Base-by-base conservation (phyloP, 2,888 invertebrate species). In the Pseudanteris insignis region DNA sequence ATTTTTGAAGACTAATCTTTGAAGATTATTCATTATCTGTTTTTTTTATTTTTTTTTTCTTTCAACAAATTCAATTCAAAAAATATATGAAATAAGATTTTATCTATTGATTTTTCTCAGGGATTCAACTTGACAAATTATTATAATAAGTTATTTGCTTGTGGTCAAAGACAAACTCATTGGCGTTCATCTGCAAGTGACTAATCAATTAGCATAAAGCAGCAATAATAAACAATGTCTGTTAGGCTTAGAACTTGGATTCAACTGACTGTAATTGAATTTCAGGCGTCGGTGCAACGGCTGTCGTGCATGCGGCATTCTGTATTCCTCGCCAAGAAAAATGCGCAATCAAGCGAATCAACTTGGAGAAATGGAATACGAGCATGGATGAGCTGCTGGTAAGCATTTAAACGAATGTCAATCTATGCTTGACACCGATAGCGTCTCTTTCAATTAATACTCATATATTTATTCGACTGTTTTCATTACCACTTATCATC, bases 361-460 rank as follows among this genome's bases (percentile, higher is more conserved):
- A 98, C 81, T 85, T 99, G 78, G 99, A 60, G 81, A 99, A 98
- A 86, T 98, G 96, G 92, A 98, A 98, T 81, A 98, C 97, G n/a
- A 94, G 95, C 53, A 96, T 99, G 90, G 98, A 99, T 79, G 98
- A 98, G 81, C 83, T 99, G 63, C 81, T 96, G 77, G 86, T 94
- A 87, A 83, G 91, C 89, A 51, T 44, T 43, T 30, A 41, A 55
- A 57, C 13, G 41, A 47, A 36, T 41, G 47, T 55, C 47, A 55
- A 55, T 41, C 47, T 33, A 30, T 36, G 41, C 9, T 46, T 54
- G 46, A 54, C 47, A 47, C 41, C 40, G 37, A 55, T 41, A 47
- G 14, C 47, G 24, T 29, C 29, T 4, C 29, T 25, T 18, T 12
- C 32, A 40, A 40, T 38, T 36, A 10, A 6, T 18, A 18, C 6